Base-by-base conservation (phyloP, 1,140 invertebrate species). In the Neodiprion pinetum region DNA sequence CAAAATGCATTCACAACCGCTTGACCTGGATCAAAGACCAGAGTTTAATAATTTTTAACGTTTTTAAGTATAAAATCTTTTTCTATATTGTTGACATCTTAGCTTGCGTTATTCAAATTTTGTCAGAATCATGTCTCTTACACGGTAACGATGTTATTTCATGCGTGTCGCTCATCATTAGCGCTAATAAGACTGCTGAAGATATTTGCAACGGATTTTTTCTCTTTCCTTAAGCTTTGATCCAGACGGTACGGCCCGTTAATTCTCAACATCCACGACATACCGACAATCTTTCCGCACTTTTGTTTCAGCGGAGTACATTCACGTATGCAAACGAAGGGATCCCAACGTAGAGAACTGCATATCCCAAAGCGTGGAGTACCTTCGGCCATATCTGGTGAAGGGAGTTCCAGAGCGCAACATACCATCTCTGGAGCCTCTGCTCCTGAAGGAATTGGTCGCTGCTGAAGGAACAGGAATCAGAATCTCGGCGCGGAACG, bases 361-460 rank as follows among this genome's bases (percentile, higher is more conserved):
- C 78, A 79, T 92, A 4, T 88, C 79, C 65, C 80, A 84, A 14
- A 90, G 91, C 53, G 88, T 91, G 1, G 87, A 91, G 71, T 80
- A 84, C 73, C 74, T 93, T 47, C 86, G 86, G 61, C 86, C 86
- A 0, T 83, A 85, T 67, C 75, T 88, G 0, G 79, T 77, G 50
- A 71, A 68, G 73, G 90, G 90, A 11, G 79, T 91, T 40, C 89
- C 91, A 5, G 90, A 92, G 53, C 89, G 92, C 65, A 90, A 91
- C 74, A 89, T 93, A 11, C 92, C 92, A 0, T 86, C 90, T 1
- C 78, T 93, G 71, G 92, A 93, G 76, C 92, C 92, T 9, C 83
- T 94, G n/a, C 77, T 90, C 47, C 87, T 93, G 28, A 89, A 90
- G 21, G 90, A 93, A 78, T 77, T 93, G 1, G 88, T 89, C 12